Evolutionary conservation across 2,888 invertebrate species (phyloP).

Genomic region (Scaptomyza caliginosa): DNA sequence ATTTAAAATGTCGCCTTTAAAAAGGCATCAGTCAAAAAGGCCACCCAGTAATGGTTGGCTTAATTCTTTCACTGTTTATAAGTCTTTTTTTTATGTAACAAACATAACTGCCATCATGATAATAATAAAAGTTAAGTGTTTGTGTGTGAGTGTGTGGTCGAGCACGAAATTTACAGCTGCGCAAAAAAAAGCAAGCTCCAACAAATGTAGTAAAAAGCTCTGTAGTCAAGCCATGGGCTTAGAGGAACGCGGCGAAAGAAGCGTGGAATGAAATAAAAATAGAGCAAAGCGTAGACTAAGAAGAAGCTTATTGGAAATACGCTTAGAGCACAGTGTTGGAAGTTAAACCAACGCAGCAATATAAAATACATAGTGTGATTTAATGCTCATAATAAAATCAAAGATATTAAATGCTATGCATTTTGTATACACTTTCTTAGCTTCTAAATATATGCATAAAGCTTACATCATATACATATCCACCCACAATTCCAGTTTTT

Average conservation of each 20-base stretch:
- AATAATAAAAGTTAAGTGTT: slow-evolving; percentile 12
- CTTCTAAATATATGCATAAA: not conserved
- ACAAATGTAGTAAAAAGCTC: slow-evolving; percentile 36
- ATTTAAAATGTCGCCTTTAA: slow-evolving; percentile 32
- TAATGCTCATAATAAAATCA: not conserved
- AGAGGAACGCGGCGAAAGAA: not conserved
- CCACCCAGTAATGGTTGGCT: slow-evolving; percentile 53
- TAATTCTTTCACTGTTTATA: not conserved
- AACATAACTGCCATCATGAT: slow-evolving; percentile 23
- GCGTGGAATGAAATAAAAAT: slow-evolving; percentile 14
- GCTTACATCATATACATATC: not conserved
- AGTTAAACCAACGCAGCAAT: not conserved
- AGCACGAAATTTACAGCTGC: slow-evolving; percentile 24
- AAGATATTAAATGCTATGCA: too few species aligned
- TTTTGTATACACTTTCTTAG: not conserved
- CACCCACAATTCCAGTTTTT: slow-evolving; percentile 2
- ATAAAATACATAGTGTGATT: not conserved
- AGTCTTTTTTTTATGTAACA: slow-evolving; percentile 19
- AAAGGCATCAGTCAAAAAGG: slow-evolving; percentile 13
- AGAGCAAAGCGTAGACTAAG: slow-evolving; percentile 7
- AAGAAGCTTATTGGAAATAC: not conserved
- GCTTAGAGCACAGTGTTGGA: not conserved
- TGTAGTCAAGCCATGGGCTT: slow-evolving; percentile 8
- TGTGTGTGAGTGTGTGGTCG: slow-evolving; percentile 32
- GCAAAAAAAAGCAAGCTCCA: slow-evolving; percentile 23